Percentiles rank a stretch among this genome's conserved stretches.
Evolutionary conservation across 2,888 invertebrate genomes (phyloP).

Genomic region (Scaeva pyrastri): DNA sequence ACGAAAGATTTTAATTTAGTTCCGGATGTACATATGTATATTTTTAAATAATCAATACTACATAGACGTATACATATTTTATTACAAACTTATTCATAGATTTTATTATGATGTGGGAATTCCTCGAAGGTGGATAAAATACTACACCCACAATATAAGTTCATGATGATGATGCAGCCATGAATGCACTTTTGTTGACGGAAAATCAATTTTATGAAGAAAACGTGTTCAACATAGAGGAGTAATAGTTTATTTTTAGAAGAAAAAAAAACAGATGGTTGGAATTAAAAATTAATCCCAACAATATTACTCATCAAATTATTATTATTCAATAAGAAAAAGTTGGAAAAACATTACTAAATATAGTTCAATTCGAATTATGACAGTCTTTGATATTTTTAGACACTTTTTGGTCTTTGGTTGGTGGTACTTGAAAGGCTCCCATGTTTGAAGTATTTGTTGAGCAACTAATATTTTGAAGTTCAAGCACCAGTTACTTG

Average conservation of each 20-base stretch:
- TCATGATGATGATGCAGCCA: slow-evolving; percentile 28
- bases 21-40: slow-evolving; percentile 10
- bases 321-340: no score
- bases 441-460: no score
- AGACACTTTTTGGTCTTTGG: no score
- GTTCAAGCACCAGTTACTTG: no score
- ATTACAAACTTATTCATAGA: neutral
- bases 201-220: slow-evolving; percentile 23
- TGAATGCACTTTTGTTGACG: slow-evolving; percentile 10
- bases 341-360: no score
- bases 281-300: slow-evolving; percentile 4
- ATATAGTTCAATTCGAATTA: no score
- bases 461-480: no score
- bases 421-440: no score
- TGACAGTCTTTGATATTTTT: no score
- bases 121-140: slow-evolving; percentile 26
- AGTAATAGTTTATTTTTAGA: neutral
- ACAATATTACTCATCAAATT: neutral
- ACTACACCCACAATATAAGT: slow-evolving; percentile 20
- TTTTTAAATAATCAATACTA: neutral
- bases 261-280: slow-evolving; percentile 1
- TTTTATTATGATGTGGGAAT: slow-evolving; percentile 11
- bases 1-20: slow-evolving; percentile 3
- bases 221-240: neutral
- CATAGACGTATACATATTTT: neutral